Conservation (phyloP, 2,113 vertebrate species). For the Gallinago media region DNA sequence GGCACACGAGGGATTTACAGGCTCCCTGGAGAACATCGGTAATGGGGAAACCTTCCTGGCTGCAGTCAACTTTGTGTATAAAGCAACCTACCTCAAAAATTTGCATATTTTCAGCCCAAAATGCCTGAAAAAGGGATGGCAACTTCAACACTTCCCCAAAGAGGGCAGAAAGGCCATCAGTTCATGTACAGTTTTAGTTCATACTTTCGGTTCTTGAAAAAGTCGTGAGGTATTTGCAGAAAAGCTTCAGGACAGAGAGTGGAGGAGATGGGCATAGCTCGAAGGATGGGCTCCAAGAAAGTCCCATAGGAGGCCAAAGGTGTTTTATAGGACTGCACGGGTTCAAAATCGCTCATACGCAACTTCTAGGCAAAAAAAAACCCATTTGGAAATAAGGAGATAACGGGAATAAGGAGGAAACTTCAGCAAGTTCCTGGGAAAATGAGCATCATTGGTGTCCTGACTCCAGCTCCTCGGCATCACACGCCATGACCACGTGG, state of each 20-base stretch:
- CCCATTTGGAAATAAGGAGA: neutral
- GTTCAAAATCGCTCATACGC: neutral
- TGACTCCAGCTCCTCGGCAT: neutral
- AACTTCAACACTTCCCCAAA: neutral
- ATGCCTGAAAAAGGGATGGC: accelerated
- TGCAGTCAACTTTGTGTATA: neutral
- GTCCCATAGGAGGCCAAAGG: neutral
- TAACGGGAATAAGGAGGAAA: neutral
- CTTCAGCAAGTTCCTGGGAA: neutral
- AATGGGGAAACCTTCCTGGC: neutral
- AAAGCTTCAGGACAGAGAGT: neutral
- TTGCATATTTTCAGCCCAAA: neutral
- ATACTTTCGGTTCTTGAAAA: neutral
- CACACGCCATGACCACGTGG: accelerated
- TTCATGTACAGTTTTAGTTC: neutral
- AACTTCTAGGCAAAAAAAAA: neutral
- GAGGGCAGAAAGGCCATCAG: neutral
- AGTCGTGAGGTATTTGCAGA: neutral
- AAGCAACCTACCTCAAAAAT: neutral
- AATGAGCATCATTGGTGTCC: neutral
- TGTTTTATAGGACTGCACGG: neutral
- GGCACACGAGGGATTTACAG: neutral
- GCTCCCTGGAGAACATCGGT: neutral
- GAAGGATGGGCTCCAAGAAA: accelerated
- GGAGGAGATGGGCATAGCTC: accelerated